Evolutionary conservation across 2,888 invertebrate genomes (phyloP), one percentile per base, ranked within the genome.

Genomic region (Homarus gammarus): DNA sequence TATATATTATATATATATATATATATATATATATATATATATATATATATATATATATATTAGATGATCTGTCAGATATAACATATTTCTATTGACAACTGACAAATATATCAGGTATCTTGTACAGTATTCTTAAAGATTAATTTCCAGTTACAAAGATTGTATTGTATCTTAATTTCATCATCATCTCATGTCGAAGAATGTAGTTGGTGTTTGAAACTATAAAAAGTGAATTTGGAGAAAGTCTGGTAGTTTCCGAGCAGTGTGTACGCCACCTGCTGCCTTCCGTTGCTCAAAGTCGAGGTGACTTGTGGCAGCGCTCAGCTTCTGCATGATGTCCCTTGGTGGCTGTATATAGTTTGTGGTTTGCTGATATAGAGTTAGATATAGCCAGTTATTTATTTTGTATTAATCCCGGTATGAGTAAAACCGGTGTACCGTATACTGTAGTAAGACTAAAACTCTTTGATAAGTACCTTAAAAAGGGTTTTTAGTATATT

Each of bases 241-340:
- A 70, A 73, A 27, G 40, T 73, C 36, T 73, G 73, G 15, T 73
- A 38, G 38, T 36, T 73, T 38, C 27, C 40, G 18, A 18, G 27
- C 38, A 38, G 38, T 31, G 31, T 31, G 36, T 31, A 22, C 36
- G 22, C 64, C 64, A 64, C 64, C 64, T 84, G 64, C 77, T 73
- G 84, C 78, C 49, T 38, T 86, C n/a, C 22, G 77, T 78, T 86
- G 85, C 78, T 78, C 78, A 78, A 78, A 78, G 51, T 70, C 56
- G 77, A 51, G 73, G 77, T 73, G 49, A 64, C 51, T 68, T 49
- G 49, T 86, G 78, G 85, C 85, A 83, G 70, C 31, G 70, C 68
- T 70, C 70, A 86, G 68, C 78, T 70, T 49, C 18, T 75, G 40
- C 38, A 75, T 75, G 36, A 44, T 38, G 44, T 44, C 78, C 33